phyloP scores from a whole-genome alignment of 30 jellyfish, hydroid and myxozoan species.

The Aurelia aurita region DNA sequence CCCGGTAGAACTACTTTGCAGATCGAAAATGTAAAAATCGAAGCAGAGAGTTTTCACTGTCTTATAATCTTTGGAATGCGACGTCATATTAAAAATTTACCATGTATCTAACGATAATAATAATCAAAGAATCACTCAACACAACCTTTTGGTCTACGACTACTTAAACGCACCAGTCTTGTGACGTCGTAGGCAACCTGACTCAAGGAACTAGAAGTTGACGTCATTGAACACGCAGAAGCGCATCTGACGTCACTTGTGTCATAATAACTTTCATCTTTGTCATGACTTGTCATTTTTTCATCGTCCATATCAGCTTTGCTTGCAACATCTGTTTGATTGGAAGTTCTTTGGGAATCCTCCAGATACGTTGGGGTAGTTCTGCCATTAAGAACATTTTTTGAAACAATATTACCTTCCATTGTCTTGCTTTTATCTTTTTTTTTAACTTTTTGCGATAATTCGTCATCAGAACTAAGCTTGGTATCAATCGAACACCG shows the following conservation, averaged over 20 bases:
- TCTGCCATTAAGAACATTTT: not conserved
- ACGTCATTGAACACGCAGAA: not conserved
- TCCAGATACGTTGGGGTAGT: not conserved
- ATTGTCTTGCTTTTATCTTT: not conserved
- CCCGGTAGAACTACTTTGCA: too few relatives aligned
- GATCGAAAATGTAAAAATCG: too few relatives aligned
- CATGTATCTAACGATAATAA: too few relatives aligned
- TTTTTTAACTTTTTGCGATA: not conserved
- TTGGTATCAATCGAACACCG: not conserved
- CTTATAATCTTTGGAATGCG: too few relatives aligned
- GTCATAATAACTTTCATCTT: not conserved
- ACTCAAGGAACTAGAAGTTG: slow-evolving; percentile 41
- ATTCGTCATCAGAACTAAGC: not conserved
- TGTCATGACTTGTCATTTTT: not conserved
- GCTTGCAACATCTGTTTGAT: not conserved
- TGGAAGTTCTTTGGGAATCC: not conserved
- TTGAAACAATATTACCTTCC: not conserved
- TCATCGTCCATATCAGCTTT: not conserved
- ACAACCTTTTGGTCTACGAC: slow-evolving; percentile 46
- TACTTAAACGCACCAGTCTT: slow-evolving; percentile 26
- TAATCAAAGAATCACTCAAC: not conserved
- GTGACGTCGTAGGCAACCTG: slow-evolving; percentile 34
- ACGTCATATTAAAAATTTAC: too few relatives aligned
- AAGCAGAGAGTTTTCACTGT: too few relatives aligned
- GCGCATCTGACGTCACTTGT: not conserved